Percentiles rank a stretch among this genome's conserved stretches.
Conservation (phyloP, 1,140 invertebrate species). For the Rhynchophorus ferrugineus region DNA sequence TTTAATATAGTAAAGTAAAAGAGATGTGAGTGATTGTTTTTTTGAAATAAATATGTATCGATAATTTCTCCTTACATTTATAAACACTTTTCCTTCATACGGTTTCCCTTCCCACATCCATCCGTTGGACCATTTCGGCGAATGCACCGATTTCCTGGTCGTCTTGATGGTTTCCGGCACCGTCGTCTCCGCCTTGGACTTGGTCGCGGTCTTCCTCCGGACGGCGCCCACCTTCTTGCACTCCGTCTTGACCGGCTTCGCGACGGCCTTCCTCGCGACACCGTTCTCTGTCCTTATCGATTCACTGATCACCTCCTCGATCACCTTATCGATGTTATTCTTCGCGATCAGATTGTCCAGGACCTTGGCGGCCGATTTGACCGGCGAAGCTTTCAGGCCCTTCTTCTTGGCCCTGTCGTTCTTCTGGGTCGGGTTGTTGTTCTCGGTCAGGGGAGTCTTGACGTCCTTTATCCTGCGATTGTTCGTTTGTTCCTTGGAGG, state of each 20-base stretch:
- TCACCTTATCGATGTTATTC: slow-evolving; percentile 48
- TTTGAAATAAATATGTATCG: not conserved
- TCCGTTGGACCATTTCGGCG: slow-evolving; percentile 81
- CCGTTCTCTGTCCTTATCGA: slow-evolving; percentile 16
- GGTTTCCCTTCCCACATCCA: slow-evolving; percentile 86
- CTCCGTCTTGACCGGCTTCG: slow-evolving; percentile 21
- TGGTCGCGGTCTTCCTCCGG: slow-evolving; percentile 15
- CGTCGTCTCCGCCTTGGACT: slow-evolving; percentile 41
- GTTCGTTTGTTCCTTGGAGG: slow-evolving; percentile 37
- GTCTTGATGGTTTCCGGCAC: slow-evolving; percentile 38
- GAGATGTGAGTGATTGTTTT: too few species aligned
- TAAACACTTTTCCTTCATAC: slow-evolving; percentile 74
- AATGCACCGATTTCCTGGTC: slow-evolving; percentile 42
- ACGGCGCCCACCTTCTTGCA: slow-evolving; percentile 43
- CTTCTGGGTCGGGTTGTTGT: slow-evolving; percentile 14
- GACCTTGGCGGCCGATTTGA: slow-evolving; percentile 43
- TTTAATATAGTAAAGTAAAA: too few species aligned
- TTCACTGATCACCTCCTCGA: slow-evolving; percentile 40
- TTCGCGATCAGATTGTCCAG: slow-evolving; percentile 48
- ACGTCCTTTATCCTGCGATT: slow-evolving; percentile 26
- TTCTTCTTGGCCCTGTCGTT: slow-evolving; percentile 31
- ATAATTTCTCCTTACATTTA: slow-evolving; percentile 62
- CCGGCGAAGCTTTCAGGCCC: slow-evolving; percentile 37
- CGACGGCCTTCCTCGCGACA: slow-evolving; percentile 2
- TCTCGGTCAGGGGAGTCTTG: slow-evolving; percentile 15